These are phyloP conservation scores for Asobara japonica DNA, from an alignment of 1,140 invertebrate genomes.

Conservation along the genomic window DNA sequence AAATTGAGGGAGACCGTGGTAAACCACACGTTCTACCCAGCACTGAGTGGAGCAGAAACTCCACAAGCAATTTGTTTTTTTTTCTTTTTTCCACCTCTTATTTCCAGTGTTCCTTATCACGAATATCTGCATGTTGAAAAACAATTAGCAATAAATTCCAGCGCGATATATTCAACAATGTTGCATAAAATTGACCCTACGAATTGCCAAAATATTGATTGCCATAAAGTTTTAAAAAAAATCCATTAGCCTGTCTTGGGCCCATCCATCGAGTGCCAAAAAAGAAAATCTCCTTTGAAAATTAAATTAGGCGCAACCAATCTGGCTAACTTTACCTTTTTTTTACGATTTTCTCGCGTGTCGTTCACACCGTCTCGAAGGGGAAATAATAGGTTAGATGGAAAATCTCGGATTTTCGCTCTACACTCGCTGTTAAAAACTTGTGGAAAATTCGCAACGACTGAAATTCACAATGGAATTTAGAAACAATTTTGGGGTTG, in stretches of 20 bases:
- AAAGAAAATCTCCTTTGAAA: background rate
- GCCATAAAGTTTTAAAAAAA: background rate
- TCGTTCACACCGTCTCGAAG: background rate
- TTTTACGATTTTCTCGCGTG: background rate
- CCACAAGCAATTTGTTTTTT: constrained; percentile 26
- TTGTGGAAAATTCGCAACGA: too few relatives aligned
- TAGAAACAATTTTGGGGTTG: too few relatives aligned
- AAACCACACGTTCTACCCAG: constrained; percentile 20
- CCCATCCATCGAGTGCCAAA: background rate
- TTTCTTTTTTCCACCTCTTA: constrained; percentile 10
- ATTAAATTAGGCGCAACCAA: background rate
- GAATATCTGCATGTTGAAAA: constrained; percentile 14
- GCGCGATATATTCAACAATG: background rate
- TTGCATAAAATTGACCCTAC: background rate
- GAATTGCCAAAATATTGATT: background rate
- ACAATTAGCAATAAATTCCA: constrained; percentile 32
- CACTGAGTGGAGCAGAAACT: constrained; percentile 15
- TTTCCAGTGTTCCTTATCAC: constrained; percentile 7
- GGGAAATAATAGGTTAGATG: background rate
- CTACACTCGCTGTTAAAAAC: too few relatives aligned
- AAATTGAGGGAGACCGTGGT: constrained; percentile 55
- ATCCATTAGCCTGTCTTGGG: background rate
- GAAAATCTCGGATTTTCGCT: background rate
- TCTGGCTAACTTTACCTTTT: background rate
- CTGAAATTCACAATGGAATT: too few relatives aligned